Evolutionary conservation across 2,888 invertebrate genomes (phyloP).

Genomic region (Xanthia icteritia): DNA sequence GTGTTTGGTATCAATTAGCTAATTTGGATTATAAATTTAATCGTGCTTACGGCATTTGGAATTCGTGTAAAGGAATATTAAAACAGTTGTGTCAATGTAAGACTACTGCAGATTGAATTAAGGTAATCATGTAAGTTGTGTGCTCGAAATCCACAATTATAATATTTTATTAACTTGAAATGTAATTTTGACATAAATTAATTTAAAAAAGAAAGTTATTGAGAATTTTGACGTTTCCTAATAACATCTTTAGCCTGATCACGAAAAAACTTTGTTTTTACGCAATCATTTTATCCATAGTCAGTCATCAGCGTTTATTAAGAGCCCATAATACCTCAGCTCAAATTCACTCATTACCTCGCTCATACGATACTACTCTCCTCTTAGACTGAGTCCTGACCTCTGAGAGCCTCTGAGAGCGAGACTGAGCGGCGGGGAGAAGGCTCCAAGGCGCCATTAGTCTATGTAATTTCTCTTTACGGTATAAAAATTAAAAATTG

Average conservation of each 20-base stretch:
- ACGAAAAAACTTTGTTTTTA: no score
- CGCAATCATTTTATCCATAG: no score
- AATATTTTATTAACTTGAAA: neutral
- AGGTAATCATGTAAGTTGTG: constrained; percentile 15
- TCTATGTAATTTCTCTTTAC: no score
- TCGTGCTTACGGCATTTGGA: constrained; percentile 7
- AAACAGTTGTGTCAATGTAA: constrained; percentile 3
- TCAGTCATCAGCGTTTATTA: no score
- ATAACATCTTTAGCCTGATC: neutral
- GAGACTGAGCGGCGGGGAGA: no score
- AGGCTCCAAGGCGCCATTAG: no score
- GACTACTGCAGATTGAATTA: constrained; percentile 1
- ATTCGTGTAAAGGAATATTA: constrained; percentile 25
- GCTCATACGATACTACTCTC: no score
- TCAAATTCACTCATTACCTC: no score
- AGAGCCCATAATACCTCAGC: no score
- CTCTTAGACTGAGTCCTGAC: no score
- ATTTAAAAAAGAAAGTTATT: neutral
- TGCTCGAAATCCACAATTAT: neutral
- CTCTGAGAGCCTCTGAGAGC: no score
- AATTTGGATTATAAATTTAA: constrained; percentile 41
- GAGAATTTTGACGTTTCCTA: neutral
- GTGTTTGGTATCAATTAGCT: constrained; percentile 36
- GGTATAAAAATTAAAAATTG: no score
- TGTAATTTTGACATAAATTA: neutral